Evolutionary conservation across 1,140 invertebrate genomes (phyloP), one percentile per base, ranked within the genome.

Genomic region (Melipona quadrifasciata): DNA sequence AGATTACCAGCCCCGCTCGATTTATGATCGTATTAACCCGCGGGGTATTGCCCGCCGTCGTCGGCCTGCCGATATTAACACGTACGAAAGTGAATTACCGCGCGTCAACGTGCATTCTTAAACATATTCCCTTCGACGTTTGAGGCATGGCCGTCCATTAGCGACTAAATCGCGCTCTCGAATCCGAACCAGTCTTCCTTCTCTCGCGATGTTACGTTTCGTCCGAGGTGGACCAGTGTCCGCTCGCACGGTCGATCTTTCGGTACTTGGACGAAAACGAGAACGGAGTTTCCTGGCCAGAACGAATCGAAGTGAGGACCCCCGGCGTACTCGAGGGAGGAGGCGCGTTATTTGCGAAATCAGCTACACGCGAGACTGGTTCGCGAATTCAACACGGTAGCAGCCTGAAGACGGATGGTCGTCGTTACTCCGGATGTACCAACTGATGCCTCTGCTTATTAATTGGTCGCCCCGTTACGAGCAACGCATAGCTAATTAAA

Each of bases 401-500:
- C 90, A 55, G 8, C 65, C 72, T 27, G 68, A 91, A 92, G 91
- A 92, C 85, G 86, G 87, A 93, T 92, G 89, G 67, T 75, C 79
- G 85, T 88, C 91, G 89, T 92, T 93, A 93, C 91, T 91, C 58
- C 80, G 87, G 87, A 92, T 92, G 90, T 86, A 88, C 89, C 90
- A 91, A 93, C 92, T 68, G 86, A 93, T 93, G 88, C 86, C 87
- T 84, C 57, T 58, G 88, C 88, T 93, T 93, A 93, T 93, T 93
- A 93, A 93, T 92, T 91, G 92, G 89, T 84, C 76, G 88, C 87
- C 39, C 39, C 88, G 89, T 93, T 93, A 93, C 88, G 84, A 89
- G 81, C 91, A 86, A 92, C 91, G 90, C 89, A 89, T 86, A 90
- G 90, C 89, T 91, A 92, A 93, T 93, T 93, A 93, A 92, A 90